Conservation (phyloP, 1,140 invertebrate species). For the Rhynchophorus ferrugineus region DNA sequence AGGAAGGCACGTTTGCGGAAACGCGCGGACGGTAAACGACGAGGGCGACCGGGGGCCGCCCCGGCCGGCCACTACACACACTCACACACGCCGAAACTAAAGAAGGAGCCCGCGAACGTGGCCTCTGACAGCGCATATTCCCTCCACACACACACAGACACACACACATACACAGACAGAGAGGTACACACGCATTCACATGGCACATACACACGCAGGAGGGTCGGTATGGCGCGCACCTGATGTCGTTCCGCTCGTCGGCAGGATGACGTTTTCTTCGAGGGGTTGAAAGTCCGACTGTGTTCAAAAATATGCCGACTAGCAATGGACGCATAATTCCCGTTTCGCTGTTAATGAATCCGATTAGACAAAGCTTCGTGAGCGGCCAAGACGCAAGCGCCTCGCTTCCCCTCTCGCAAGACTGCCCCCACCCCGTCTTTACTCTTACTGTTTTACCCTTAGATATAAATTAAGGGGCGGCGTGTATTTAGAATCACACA, state of each 20-base stretch:
- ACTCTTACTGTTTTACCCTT: conserved; percentile 43
- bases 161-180: too few relatives aligned
- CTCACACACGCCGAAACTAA: conserved; percentile 21
- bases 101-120: conserved; percentile 16
- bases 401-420: conserved; percentile 34
- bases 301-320: conserved; percentile 43
- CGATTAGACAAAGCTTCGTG: conserved; percentile 47
- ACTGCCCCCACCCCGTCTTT: conserved; percentile 35
- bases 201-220: conserved; percentile 20
- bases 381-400: conserved; percentile 43
- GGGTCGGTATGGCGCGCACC: conserved; percentile 29
- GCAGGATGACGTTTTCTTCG: conserved; percentile 34
- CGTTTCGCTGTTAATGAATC: conserved; percentile 48
- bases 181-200: conserved; percentile 27
- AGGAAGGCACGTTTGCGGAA: conserved; percentile 17
- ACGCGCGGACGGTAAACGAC: conserved; percentile 29
- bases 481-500: conserved; percentile 41
- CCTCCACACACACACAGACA: too few relatives aligned
- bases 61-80: conserved; percentile 22
- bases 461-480: conserved; percentile 43
- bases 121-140: conserved; percentile 27
- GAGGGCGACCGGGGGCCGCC: conserved; percentile 11
- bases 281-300: conserved; percentile 37
- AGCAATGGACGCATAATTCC: conserved; percentile 49
- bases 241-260: conserved; percentile 27